These are phyloP conservation scores for Pinna nobilis DNA, from an alignment of 1,140 invertebrate genomes.

Conservation along the genomic window DNA sequence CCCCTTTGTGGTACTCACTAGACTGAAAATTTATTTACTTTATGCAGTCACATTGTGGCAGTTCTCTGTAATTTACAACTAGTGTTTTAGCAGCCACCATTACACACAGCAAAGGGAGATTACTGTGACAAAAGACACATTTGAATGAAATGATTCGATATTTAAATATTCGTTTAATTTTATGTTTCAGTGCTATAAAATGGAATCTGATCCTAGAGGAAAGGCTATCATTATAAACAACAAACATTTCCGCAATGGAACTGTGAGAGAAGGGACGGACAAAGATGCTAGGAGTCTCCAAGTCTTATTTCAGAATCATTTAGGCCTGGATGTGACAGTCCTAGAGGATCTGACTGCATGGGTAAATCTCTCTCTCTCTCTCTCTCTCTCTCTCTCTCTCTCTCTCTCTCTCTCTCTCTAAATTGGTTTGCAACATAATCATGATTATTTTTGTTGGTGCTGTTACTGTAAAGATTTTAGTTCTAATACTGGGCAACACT, in stretches of 20 bases:
- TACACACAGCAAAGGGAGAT: too few species aligned
- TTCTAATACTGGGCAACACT: too few species aligned
- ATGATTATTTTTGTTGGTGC: neutral
- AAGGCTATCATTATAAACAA: constrained; percentile 35
- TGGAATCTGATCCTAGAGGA: constrained; percentile 21
- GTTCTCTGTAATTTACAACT: too few species aligned
- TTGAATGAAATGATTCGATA: neutral
- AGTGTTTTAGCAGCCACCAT: too few species aligned
- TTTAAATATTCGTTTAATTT: neutral
- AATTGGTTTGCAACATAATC: neutral
- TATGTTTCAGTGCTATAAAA: constrained; percentile 23
- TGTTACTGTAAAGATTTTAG: too few species aligned
- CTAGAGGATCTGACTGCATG: neutral
- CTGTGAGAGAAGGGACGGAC: neutral
- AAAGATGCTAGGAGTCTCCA: neutral
- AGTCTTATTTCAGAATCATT: neutral
- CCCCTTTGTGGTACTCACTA: too few species aligned
- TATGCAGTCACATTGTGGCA: too few species aligned
- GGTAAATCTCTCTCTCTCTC: neutral
- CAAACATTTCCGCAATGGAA: constrained; percentile 6
- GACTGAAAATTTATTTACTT: too few species aligned
- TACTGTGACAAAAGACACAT: too few species aligned
- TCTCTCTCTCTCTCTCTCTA: too few species aligned
- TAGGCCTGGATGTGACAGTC: neutral
- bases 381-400: too few species aligned